A percentile compares a stretch with the other conserved stretches of the same genome.
These are phyloP conservation scores for Nomada lathburiana DNA, from an alignment of 2,888 invertebrate species.

Conservation along the genomic window DNA sequence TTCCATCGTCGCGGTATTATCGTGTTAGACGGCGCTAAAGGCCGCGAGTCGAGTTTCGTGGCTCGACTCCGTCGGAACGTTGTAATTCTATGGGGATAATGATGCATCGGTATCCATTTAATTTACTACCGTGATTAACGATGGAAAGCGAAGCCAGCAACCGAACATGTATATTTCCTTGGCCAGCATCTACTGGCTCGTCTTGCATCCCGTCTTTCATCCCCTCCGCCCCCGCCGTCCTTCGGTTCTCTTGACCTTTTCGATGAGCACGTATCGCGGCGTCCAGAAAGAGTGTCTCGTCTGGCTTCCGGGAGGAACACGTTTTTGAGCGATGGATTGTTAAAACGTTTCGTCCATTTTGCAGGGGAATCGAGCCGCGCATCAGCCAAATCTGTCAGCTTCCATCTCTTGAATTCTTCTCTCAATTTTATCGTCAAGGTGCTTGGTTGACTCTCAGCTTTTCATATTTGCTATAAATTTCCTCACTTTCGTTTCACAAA, in stretches of 20 bases:
- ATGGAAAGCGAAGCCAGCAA: conserved; percentile 68
- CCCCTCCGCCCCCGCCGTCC: not conserved
- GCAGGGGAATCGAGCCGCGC: not conserved
- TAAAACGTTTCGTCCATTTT: conserved; percentile 46
- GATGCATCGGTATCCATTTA: conserved; percentile 68
- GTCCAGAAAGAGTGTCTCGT: conserved; percentile 28
- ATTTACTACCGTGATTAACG: conserved; percentile 71
- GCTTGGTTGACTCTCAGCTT: too few species aligned
- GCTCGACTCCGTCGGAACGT: conserved; percentile 42
- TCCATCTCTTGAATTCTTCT: too few species aligned
- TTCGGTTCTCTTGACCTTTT: conserved; percentile 50
- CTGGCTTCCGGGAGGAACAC: conserved; percentile 67
- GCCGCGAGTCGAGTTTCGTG: conserved; percentile 33
- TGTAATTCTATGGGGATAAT: conserved; percentile 56
- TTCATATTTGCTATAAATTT: too few species aligned
- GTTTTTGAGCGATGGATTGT: conserved; percentile 65
- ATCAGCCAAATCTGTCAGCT: too few species aligned
- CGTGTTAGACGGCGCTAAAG: conserved; percentile 10
- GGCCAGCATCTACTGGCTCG: conserved; percentile 40
- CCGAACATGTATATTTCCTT: conserved; percentile 68
- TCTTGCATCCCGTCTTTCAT: not conserved
- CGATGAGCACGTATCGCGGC: conserved; percentile 52
- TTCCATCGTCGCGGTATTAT: not conserved
- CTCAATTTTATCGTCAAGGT: too few species aligned
- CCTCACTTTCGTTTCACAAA: too few species aligned